Conservation (phyloP, 2,797 vertebrate species). For the Molossus molossus region DNA sequence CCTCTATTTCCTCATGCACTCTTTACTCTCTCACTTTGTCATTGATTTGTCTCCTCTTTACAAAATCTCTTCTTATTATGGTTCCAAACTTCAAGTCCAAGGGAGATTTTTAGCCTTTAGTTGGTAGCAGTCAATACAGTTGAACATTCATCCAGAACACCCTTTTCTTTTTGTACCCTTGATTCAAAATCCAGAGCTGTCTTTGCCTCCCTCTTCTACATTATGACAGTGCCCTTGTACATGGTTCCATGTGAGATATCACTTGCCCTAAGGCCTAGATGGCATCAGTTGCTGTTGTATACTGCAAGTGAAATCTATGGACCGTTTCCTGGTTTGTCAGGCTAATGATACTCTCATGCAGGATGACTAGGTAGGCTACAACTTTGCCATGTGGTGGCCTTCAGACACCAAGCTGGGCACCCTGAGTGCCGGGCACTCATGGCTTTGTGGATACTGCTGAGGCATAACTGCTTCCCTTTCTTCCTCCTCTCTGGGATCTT, state of each 20-base stretch:
- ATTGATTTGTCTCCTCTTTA: not conserved
- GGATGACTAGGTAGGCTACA: not conserved
- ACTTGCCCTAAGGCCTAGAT: not conserved
- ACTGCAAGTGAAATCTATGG: not conserved
- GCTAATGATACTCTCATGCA: not conserved
- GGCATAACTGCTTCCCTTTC: not conserved
- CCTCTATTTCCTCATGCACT: not conserved
- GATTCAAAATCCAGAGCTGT: not conserved
- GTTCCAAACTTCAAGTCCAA: not conserved
- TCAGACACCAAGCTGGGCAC: not conserved
- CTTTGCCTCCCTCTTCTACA: not conserved
- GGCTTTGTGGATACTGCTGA: not conserved
- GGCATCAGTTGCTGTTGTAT: not conserved
- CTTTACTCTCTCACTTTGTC: not conserved
- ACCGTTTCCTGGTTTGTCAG: not conserved
- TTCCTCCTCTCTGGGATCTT: not conserved
- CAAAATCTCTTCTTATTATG: conserved; percentile 15
- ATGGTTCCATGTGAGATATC: not conserved
- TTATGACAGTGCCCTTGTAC: not conserved
- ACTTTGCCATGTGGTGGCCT: not conserved
- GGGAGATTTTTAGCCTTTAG: not conserved
- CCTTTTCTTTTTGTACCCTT: not conserved
- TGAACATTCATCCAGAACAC: not conserved
- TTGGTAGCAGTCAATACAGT: not conserved
- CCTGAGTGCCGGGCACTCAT: not conserved